Percentiles rank a stretch among this genome's conserved stretches.
These are phyloP conservation scores for Heteronetta atricapilla DNA, from an alignment of 2,113 vertebrate species.

Conservation along the genomic window DNA sequence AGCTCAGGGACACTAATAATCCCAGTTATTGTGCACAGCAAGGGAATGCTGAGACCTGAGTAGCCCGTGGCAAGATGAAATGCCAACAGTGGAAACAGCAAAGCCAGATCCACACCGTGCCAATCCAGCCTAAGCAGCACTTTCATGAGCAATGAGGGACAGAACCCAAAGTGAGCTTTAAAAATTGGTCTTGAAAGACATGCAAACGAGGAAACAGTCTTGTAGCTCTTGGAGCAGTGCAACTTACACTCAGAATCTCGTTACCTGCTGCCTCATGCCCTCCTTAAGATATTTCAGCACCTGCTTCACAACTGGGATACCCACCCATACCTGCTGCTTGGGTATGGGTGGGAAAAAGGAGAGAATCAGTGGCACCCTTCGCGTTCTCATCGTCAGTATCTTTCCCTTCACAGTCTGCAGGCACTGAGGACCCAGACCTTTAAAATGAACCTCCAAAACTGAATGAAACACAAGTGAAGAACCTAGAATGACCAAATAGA, in stretches of 20 bases:
- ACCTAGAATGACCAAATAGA: background rate
- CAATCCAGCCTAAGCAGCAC: background rate
- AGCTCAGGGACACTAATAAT: background rate
- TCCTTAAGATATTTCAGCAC: background rate
- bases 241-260: background rate
- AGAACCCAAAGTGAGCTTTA: background rate
- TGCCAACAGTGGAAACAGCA: background rate
- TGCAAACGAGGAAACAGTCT: background rate
- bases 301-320: background rate
- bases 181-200: background rate
- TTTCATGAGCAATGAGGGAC: background rate
- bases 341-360: background rate
- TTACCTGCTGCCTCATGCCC: background rate
- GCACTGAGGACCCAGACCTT: background rate
- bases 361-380: background rate
- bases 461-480: background rate
- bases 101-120: background rate
- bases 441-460: background rate
- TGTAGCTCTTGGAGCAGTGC: background rate
- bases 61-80: background rate
- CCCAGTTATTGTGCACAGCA: background rate
- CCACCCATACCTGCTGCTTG: background rate
- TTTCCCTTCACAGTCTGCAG: background rate
- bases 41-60: background rate
- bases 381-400: background rate